These are phyloP conservation scores for Orius laevigatus DNA, from an alignment of 1,140 invertebrate species.

Conservation along the genomic window DNA sequence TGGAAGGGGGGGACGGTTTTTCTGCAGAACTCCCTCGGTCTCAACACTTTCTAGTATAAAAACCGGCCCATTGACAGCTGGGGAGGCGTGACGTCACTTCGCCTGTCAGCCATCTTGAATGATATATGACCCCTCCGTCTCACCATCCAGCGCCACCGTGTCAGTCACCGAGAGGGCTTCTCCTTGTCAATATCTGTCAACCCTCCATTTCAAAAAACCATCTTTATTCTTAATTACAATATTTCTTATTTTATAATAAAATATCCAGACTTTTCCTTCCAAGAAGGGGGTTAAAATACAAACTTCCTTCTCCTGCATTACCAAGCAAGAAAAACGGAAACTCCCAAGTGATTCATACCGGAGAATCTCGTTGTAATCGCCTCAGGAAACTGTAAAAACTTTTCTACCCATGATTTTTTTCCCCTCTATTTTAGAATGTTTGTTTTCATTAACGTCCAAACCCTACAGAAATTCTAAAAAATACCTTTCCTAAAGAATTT, in stretches of 20 bases:
- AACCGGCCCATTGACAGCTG: slow-evolving; percentile 11
- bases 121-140: slow-evolving; percentile 14
- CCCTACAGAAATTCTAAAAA: not conserved
- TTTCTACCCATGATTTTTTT: no score
- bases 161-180: not conserved
- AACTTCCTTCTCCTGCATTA: not conserved
- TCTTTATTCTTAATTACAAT: slow-evolving; percentile 3
- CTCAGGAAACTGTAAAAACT: no score
- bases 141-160: slow-evolving; percentile 1
- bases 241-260: not conserved
- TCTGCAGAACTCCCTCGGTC: not conserved
- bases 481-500: no score
- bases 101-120: slow-evolving; percentile 17
- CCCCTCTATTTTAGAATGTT: no score
- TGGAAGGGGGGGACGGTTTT: slow-evolving; percentile 3
- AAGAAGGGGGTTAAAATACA: no score
- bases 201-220: not conserved
- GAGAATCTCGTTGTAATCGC: no score
- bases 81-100: slow-evolving; percentile 7
- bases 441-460: no score
- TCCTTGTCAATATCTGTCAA: slow-evolving; percentile 10
- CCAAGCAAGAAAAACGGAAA: no score
- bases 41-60: not conserved
- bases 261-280: not conserved
- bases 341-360: no score